Evolutionary conservation across 1,140 invertebrate species (phyloP).

Genomic region (Chionoecetes opilio): DNA sequence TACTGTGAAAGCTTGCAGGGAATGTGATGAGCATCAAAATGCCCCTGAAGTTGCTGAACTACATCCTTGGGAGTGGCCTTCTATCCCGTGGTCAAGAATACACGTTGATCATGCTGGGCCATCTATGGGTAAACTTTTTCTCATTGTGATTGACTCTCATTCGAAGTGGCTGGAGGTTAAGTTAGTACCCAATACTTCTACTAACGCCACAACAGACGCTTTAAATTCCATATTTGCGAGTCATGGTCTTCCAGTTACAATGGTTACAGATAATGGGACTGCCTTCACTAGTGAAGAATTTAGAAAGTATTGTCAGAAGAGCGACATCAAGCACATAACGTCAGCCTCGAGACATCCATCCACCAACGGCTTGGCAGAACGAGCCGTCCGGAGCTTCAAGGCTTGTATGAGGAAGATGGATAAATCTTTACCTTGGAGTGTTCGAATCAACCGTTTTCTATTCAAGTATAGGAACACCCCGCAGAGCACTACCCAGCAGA

Average conservation of each 20-base stretch:
- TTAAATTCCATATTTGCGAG: constrained; percentile 56
- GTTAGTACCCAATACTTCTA: neutral
- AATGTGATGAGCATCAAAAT: constrained; percentile 82
- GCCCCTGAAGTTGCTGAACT: constrained; percentile 62
- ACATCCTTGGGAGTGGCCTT: constrained; percentile 80
- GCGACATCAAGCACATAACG: neutral
- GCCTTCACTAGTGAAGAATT: neutral
- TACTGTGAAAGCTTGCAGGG: constrained; percentile 83
- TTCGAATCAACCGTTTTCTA: neutral
- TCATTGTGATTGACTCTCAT: constrained; percentile 84
- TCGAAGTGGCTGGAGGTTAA: constrained; percentile 85
- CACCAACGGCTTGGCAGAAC: neutral
- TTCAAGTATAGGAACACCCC: neutral
- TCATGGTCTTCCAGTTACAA: constrained; percentile 13
- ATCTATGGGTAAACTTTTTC: constrained; percentile 82
- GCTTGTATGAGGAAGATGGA: neutral
- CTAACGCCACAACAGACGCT: constrained; percentile 17
- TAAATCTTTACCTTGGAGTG: neutral
- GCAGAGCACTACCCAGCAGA: too few relatives aligned
- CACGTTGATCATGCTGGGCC: constrained; percentile 84
- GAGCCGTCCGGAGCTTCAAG: neutral
- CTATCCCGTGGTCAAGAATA: constrained; percentile 82
- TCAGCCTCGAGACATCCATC: neutral
- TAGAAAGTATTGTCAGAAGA: neutral
- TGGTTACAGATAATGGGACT: neutral